Conservation (phyloP, 1,140 invertebrate species). For the Pseudomyrmex flavicornis region DNA sequence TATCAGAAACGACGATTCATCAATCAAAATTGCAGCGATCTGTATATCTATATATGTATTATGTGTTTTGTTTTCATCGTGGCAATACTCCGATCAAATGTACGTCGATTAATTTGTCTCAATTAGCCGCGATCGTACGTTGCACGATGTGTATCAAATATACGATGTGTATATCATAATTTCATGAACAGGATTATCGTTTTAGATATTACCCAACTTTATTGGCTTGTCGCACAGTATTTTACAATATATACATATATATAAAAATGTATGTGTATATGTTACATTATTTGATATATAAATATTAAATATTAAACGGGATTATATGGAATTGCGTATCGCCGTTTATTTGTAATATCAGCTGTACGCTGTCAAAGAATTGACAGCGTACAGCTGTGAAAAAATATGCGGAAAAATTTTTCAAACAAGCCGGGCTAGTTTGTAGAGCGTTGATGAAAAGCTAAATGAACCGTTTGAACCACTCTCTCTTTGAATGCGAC, state of each 20-base stretch:
- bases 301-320: conserved; percentile 1
- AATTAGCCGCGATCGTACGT: conserved; percentile 21
- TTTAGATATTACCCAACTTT: conserved; percentile 2
- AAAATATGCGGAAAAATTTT: not conserved
- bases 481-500: conserved; percentile 31
- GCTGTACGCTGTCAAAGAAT: not conserved
- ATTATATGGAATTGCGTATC: conserved; percentile 1
- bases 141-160: conserved; percentile 16
- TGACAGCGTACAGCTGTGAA: not conserved
- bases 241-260: conserved; percentile 3
- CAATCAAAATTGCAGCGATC: not conserved
- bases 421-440: conserved; percentile 27
- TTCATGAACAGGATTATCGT: conserved; percentile 43
- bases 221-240: conserved; percentile 15
- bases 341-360: not conserved
- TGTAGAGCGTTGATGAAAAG: conserved; percentile 12
- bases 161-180: not conserved
- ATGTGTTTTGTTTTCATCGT: conserved; percentile 1
- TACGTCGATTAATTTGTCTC: conserved; percentile 39
- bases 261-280: not conserved
- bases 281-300: conserved; percentile 7
- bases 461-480: conserved; percentile 16
- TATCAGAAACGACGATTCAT: conserved; percentile 23
- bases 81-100: conserved; percentile 4
- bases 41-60: conserved; percentile 11